Evolutionary conservation across 2,797 vertebrate species (phyloP).

Genomic region (Acipenser ruthenus): DNA sequence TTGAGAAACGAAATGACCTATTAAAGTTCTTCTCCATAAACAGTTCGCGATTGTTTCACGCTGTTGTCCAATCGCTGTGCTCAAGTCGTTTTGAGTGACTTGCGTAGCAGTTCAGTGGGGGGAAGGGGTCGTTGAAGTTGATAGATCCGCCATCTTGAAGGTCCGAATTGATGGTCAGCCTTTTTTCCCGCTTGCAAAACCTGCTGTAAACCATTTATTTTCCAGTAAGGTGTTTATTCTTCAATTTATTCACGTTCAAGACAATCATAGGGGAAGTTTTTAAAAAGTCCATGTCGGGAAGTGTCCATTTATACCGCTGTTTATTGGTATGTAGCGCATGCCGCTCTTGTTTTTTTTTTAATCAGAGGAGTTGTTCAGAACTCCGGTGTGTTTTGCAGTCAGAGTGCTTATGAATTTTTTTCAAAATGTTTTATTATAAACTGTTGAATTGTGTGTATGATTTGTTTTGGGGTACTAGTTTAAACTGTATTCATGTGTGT

Average conservation of each 20-base stretch:
- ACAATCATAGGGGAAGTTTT: slow-evolving; percentile 34
- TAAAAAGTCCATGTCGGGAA: slow-evolving; percentile 49
- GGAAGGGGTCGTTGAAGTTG: slow-evolving; percentile 63
- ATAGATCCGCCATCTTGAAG: slow-evolving; percentile 72
- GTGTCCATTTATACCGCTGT: slow-evolving; percentile 37
- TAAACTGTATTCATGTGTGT: not conserved
- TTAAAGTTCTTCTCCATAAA: not conserved
- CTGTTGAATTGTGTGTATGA: too few relatives aligned
- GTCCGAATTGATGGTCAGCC: slow-evolving; percentile 49
- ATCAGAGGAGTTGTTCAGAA: slow-evolving; percentile 27
- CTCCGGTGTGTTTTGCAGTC: slow-evolving; percentile 19
- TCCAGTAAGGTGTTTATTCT: slow-evolving; percentile 6
- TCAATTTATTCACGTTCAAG: slow-evolving; percentile 23
- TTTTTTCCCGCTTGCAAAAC: slow-evolving; percentile 62
- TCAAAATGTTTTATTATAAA: too few relatives aligned
- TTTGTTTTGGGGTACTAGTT: not conserved
- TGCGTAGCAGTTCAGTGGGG: slow-evolving; percentile 44
- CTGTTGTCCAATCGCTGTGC: slow-evolving; percentile 40
- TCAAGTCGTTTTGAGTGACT: slow-evolving; percentile 40
- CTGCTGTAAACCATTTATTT: slow-evolving; percentile 52
- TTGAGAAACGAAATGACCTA: slow-evolving; percentile 8
- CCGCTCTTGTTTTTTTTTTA: slow-evolving; percentile 29
- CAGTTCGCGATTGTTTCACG: slow-evolving; percentile 19
- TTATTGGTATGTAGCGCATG: slow-evolving; percentile 53
- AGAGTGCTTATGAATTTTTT: slow-evolving; percentile 2